Evolutionary conservation across 2,888 invertebrate species (phyloP).

Genomic region (Cremastobaeus sp.): DNA sequence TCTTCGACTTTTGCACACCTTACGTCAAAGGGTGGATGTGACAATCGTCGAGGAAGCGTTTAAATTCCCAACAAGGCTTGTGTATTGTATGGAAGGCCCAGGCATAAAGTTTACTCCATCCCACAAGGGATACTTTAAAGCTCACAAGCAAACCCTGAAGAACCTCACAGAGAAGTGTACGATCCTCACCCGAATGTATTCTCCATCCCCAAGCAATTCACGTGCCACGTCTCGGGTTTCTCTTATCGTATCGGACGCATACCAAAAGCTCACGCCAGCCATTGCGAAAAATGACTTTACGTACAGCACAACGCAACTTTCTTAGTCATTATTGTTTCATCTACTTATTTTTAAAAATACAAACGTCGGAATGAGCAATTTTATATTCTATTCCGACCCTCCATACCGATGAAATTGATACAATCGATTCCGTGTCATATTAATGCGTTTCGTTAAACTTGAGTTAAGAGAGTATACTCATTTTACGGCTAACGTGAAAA

Average conservation of each 20-base stretch:
- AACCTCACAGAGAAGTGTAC: slow-evolving; percentile 53
- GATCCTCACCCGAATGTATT: slow-evolving; percentile 42
- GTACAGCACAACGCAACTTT: slow-evolving; percentile 29
- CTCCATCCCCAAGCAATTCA: slow-evolving; percentile 50
- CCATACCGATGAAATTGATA: neutral
- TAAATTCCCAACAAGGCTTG: slow-evolving; percentile 58
- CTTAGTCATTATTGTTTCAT: slow-evolving; percentile 44
- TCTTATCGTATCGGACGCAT: slow-evolving; percentile 44
- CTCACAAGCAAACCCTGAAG: slow-evolving; percentile 63
- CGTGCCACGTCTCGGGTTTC: slow-evolving; percentile 35
- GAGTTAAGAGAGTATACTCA: too few relatives aligned
- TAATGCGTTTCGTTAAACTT: too few relatives aligned
- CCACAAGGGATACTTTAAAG: slow-evolving; percentile 66
- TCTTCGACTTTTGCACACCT: slow-evolving; percentile 46
- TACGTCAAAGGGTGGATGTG: slow-evolving; percentile 62
- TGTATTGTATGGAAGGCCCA: slow-evolving; percentile 56
- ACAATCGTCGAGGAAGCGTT: slow-evolving; percentile 59
- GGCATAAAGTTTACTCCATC: slow-evolving; percentile 64
- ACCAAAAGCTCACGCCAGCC: slow-evolving; percentile 33
- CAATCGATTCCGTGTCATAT: too few relatives aligned
- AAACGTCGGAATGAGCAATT: slow-evolving; percentile 7
- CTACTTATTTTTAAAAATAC: slow-evolving; percentile 33
- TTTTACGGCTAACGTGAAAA: too few relatives aligned
- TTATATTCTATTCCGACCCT: too few relatives aligned
- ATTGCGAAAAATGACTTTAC: slow-evolving; percentile 38